Conservation (phyloP, 2,113 vertebrate species). For the Lepisosteus oculatus region DNA sequence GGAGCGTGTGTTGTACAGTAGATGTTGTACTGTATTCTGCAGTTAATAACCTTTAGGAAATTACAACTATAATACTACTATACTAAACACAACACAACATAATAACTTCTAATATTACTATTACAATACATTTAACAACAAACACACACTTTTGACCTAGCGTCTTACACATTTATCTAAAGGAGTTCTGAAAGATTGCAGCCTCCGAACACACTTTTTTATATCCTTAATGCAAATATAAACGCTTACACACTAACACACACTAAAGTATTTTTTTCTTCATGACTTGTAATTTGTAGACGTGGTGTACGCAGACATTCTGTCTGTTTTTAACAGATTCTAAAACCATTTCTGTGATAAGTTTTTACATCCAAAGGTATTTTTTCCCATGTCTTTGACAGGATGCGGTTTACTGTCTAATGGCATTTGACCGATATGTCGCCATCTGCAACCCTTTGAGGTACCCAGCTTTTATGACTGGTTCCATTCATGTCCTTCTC, state of each 20-base stretch:
- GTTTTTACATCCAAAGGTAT: conserved; percentile 61
- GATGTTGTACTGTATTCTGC: too few species aligned
- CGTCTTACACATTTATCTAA: too few species aligned
- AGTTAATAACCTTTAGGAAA: too few species aligned
- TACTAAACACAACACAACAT: too few species aligned
- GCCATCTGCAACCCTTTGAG: conserved; percentile 59
- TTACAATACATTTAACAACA: conserved; percentile 45
- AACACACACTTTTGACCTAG: conserved; percentile 46
- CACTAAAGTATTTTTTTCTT: conserved; percentile 62
- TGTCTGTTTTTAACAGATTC: conserved; percentile 39
- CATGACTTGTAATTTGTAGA: conserved; percentile 60
- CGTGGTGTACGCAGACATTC: conserved; percentile 50
- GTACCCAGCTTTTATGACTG: conserved; percentile 59
- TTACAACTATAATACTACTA: too few species aligned
- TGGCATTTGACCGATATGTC: conserved; percentile 65
- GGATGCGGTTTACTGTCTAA: conserved; percentile 61
- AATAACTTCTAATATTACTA: background rate
- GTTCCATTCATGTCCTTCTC: conserved; percentile 34
- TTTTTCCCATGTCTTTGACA: conserved; percentile 44
- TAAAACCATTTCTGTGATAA: conserved; percentile 44
- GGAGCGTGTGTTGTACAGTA: too few species aligned
- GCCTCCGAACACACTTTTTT: too few species aligned
- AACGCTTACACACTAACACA: background rate
- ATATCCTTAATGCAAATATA: too few species aligned
- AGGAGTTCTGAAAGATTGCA: too few species aligned